Evolutionary conservation across 2,113 vertebrate genomes (phyloP).

Genomic region (Chaetops frenatus): DNA sequence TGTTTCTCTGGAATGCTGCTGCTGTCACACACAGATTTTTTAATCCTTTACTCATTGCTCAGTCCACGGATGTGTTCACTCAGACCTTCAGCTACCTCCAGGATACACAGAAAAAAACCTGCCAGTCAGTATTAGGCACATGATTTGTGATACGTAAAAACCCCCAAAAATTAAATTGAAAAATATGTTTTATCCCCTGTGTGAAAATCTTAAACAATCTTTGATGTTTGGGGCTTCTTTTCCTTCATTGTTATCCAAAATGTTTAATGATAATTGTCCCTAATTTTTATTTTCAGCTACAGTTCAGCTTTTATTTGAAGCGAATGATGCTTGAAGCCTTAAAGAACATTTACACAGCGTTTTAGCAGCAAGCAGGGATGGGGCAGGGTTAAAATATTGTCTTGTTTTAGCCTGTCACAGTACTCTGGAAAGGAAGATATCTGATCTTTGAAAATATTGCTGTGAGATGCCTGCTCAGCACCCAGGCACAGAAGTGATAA

Average conservation of each 20-base stretch:
- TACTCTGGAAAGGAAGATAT: background rate
- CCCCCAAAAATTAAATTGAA: background rate
- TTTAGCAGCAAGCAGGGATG: background rate
- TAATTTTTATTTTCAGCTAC: accelerated
- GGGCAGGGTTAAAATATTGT: background rate
- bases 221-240: accelerated
- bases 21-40: background rate
- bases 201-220: background rate
- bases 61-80: background rate
- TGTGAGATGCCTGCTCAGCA: background rate
- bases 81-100: background rate
- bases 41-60: background rate
- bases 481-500: background rate
- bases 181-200: too few species aligned
- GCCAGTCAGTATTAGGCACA: background rate
- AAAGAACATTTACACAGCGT: background rate
- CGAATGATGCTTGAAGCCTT: background rate
- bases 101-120: background rate
- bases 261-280: background rate
- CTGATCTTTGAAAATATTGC: background rate
- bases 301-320: background rate
- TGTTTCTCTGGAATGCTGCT: background rate
- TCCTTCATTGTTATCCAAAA: background rate
- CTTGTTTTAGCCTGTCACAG: slow-evolving; percentile 1
- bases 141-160: background rate